These are phyloP conservation scores for Rhynchopsitta pachyrhyncha DNA, from an alignment of 2,113 vertebrate species.

Conservation along the genomic window DNA sequence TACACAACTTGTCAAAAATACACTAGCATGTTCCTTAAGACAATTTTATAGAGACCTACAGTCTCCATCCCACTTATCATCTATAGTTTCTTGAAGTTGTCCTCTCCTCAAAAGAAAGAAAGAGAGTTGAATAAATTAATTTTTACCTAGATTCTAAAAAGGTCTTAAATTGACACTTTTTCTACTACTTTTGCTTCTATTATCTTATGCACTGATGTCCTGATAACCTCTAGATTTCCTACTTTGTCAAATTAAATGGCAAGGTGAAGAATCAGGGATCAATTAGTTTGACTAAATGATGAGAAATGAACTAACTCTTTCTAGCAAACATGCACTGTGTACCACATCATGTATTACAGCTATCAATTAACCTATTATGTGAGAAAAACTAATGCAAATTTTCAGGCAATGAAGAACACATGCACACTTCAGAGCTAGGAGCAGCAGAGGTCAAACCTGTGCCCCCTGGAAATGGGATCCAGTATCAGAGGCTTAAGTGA, in stretches of 20 bases:
- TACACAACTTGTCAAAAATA: background rate
- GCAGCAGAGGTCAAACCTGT: background rate
- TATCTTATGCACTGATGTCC: background rate
- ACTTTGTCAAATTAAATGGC: background rate
- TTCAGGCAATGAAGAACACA: background rate
- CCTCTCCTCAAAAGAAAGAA: background rate
- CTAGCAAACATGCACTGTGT: background rate
- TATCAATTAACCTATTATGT: background rate
- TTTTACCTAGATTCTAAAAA: background rate
- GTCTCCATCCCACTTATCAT: background rate
- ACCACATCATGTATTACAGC: background rate
- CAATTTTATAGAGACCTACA: background rate
- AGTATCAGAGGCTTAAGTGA: background rate
- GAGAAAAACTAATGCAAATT: background rate
- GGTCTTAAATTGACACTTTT: background rate
- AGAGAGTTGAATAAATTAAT: background rate
- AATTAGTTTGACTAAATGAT: background rate
- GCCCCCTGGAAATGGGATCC: background rate
- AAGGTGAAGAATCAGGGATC: background rate
- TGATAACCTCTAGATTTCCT: background rate
- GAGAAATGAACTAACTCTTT: background rate
- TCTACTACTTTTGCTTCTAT: background rate
- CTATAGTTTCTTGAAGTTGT: background rate
- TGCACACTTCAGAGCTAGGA: background rate
- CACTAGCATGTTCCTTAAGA: background rate